These are phyloP conservation scores for Leptosomus discolor DNA, from an alignment of 2,113 vertebrate species.

Conservation along the genomic window DNA sequence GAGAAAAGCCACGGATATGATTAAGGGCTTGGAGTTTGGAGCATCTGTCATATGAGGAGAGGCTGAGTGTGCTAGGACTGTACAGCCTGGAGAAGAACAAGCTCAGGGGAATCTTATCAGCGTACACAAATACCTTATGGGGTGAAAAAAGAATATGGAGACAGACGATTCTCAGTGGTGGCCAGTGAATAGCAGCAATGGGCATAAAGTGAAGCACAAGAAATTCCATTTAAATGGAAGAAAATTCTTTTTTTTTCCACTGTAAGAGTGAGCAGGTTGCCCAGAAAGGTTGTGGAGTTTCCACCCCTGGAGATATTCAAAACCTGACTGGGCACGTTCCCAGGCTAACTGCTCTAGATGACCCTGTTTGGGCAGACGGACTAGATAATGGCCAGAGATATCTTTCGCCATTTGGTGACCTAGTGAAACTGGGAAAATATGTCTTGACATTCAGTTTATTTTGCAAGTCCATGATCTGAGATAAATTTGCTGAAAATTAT, in stretches of 20 bases:
- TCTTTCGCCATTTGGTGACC: not conserved
- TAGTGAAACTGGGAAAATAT: not conserved
- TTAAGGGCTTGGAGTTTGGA: not conserved
- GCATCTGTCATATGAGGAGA: not conserved
- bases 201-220: not conserved
- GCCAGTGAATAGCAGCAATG: not conserved
- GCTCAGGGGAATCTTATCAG: not conserved
- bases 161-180: not conserved
- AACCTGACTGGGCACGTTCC: fast-evolving
- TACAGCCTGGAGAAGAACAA: not conserved
- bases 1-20: not conserved
- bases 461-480: not conserved
- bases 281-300: not conserved
- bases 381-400: not conserved
- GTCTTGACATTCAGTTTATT: not conserved
- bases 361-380: not conserved
- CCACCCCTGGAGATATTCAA: not conserved
- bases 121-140: not conserved
- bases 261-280: not conserved
- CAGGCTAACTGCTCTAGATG: not conserved
- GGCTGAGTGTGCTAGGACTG: not conserved
- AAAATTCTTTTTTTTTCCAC: not conserved
- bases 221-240: not conserved
- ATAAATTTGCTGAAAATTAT: not conserved
- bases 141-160: not conserved